These are phyloP conservation scores for Cheilinus undulatus DNA, from an alignment of 2,113 vertebrate species.

Conservation along the genomic window DNA sequence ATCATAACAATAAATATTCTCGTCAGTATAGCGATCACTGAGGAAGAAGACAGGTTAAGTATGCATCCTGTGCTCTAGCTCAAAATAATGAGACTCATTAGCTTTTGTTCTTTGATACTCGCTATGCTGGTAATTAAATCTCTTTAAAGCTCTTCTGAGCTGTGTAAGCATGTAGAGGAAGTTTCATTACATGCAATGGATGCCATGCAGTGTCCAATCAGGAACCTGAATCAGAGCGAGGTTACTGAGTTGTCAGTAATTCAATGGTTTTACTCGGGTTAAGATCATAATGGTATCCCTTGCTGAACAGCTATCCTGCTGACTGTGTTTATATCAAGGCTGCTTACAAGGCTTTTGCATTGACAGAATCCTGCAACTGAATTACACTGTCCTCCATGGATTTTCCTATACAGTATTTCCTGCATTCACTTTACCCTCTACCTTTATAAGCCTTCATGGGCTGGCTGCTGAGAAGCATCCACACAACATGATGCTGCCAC, in stretches of 20 bases:
- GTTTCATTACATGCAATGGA: constrained; percentile 11
- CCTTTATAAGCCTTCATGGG: too few species aligned
- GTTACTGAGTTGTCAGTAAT: not conserved
- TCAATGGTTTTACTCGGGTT: not conserved
- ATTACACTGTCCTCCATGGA: too few species aligned
- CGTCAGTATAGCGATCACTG: constrained; percentile 31
- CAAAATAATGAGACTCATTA: constrained; percentile 66
- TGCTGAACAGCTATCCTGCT: too few species aligned
- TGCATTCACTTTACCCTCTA: too few species aligned
- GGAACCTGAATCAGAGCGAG: not conserved
- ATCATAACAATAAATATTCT: constrained; percentile 61
- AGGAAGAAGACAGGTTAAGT: constrained; percentile 64
- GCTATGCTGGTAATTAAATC: constrained; percentile 20
- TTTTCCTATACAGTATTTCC: too few species aligned
- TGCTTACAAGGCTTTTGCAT: too few species aligned
- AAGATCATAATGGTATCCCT: too few species aligned
- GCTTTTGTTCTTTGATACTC: constrained; percentile 47
- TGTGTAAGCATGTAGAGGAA: constrained; percentile 19
- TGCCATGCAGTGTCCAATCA: constrained; percentile 12
- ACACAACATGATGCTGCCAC: too few species aligned
- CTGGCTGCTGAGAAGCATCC: too few species aligned
- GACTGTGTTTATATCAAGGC: too few species aligned
- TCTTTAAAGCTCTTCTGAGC: constrained; percentile 30
- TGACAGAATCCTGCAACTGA: too few species aligned
- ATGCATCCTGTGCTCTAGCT: constrained; percentile 42